Evolutionary conservation across 2,797 vertebrate species (phyloP).

Genomic region (Sebastiscus tertius): DNA sequence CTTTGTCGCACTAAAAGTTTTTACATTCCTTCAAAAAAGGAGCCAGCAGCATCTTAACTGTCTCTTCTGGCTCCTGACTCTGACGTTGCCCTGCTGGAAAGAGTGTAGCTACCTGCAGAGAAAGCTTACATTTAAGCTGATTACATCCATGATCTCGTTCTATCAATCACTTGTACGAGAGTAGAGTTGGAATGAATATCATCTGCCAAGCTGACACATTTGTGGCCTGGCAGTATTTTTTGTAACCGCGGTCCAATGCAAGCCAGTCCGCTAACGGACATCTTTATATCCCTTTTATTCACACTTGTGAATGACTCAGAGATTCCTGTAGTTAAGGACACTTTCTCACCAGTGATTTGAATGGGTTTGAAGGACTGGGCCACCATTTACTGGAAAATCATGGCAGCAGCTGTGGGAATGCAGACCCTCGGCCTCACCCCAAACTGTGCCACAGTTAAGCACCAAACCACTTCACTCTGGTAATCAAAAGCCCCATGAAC

Average conservation of each 20-base stretch:
- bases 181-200: not conserved
- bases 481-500: not conserved
- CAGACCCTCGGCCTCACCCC: not conserved
- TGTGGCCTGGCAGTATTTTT: constrained; percentile 6
- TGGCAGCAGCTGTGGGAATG: constrained; percentile 9
- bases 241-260: not conserved
- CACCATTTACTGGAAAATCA: not conserved
- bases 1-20: not conserved
- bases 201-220: constrained; percentile 24
- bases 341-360: constrained; percentile 17
- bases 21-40: not conserved
- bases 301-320: constrained; percentile 48
- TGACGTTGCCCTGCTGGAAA: not conserved
- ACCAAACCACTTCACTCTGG: not conserved
- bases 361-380: not conserved
- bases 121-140: not conserved
- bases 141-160: not conserved
- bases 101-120: not conserved
- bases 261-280: constrained; percentile 1
- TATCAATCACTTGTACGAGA: constrained; percentile 13
- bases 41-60: not conserved
- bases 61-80: not conserved
- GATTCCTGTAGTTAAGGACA: constrained; percentile 14
- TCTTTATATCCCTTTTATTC: constrained; percentile 16
- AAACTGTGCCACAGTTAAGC: not conserved